Evolutionary conservation across 2,797 vertebrate genomes (phyloP).

Genomic region (Gobio occitaniae): DNA sequence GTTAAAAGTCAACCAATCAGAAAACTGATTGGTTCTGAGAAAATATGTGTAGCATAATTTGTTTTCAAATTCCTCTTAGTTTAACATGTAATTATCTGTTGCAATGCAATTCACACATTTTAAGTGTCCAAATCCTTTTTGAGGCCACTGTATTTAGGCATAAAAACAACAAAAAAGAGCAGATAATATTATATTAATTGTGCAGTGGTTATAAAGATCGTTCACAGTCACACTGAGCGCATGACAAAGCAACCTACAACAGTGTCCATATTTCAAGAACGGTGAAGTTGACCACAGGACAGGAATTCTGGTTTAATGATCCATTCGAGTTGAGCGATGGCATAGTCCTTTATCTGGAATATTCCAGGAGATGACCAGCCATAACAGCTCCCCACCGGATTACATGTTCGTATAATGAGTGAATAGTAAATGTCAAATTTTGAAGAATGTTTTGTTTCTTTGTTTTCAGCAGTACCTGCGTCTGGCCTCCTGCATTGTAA

Average conservation of each 20-base stretch:
- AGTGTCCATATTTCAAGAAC: slow-evolving; percentile 39
- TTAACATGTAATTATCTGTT: not conserved
- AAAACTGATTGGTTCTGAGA: not conserved
- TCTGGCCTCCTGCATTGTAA: slow-evolving; percentile 53
- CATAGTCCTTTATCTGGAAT: slow-evolving; percentile 21
- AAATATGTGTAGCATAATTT: not conserved
- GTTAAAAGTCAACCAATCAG: too few relatives aligned
- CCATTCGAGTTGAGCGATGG: not conserved
- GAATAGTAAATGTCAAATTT: not conserved
- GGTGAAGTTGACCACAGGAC: slow-evolving; percentile 46
- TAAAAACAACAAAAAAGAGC: not conserved
- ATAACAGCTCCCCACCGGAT: not conserved
- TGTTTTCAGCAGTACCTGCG: slow-evolving; percentile 48
- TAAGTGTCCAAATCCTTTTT: not conserved
- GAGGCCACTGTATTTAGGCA: not conserved
- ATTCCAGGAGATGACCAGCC: slow-evolving; percentile 36
- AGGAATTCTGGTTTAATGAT: slow-evolving; percentile 12
- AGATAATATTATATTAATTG: not conserved
- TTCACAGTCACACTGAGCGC: slow-evolving; percentile 20
- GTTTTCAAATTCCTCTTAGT: not conserved
- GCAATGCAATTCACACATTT: not conserved
- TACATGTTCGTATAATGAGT: not conserved
- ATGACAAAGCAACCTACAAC: not conserved
- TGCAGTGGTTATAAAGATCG: not conserved
- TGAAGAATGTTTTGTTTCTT: not conserved